Base-by-base conservation (phyloP, 1,140 invertebrate genomes). In the Papilio polytes region DNA sequence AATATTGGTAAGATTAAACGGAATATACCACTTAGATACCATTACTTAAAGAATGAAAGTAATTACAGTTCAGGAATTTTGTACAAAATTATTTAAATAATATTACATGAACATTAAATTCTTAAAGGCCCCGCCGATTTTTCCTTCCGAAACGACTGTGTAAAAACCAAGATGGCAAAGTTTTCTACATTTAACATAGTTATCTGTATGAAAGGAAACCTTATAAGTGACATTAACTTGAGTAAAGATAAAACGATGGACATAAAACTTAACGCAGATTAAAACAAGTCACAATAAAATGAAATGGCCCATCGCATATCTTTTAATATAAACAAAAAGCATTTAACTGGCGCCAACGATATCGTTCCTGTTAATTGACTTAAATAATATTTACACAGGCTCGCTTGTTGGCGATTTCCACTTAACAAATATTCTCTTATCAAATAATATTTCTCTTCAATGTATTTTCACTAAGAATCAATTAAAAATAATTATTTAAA, bases 231-330 rank as follows among this genome's bases (percentile, higher is more conserved):
- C 53, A 56, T 56, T 56, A 13, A 22, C 22, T 63, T 63, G 59
- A 63, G 31, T 70, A 31, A 63, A 70, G 63, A 70, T 70, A 70
- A 70, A 70, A 31, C 13, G 63, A 36, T 31, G 26, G 9, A 13
- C 22, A 70, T 70, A 70, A 70, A 70, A 70, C 26, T 70, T 70
- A 31, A 70, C 26, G 63, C 63, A 70, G 63, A 70, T 70, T 70
- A 70, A 70, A 70, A 36, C 63, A 70, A 70, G 10, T 13, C 26
- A 18, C 31, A 70, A 36, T 70, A 70, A 70, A 70, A 70, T 36
- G 63, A 7, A 70, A 70, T 15, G 22, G 63, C 63, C 31, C 31
- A 36, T 36, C 31, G 63, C 22, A 15, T 70, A 70, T 31, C 63
- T 36, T 70, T 70, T 70, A 70, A 31, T 70, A 70, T 36, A 36